Base-by-base conservation (phyloP, 2,113 vertebrate genomes). In the Crotophaga sulcirostris region DNA sequence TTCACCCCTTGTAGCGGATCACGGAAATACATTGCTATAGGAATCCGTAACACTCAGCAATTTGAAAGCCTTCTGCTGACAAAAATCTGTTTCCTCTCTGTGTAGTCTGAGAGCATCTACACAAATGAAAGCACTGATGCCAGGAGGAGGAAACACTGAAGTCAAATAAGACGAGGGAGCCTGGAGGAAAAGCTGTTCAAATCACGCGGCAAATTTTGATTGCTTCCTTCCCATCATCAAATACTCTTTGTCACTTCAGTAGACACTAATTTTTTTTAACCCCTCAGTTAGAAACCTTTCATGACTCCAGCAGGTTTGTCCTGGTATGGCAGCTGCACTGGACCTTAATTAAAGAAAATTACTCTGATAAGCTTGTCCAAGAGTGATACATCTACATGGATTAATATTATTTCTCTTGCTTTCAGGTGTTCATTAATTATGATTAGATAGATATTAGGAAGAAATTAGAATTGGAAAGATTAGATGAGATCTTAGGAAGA, bases 281-380 rank as follows among this genome's bases (percentile, higher is more conserved):
- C 67, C 63, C 56, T 55, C 4, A 0, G 23, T 15, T n/a, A 17
- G 49, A 82, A 67, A 10, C 31, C 1, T 45, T 69, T 63, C 14
- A 0, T 13, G 26, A 4, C 42, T n/a, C 38, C 6, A 0, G 38
- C 14, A 9, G 6, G 84, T 89, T 52, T 54, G 28, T 40, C 23
- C 33, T 18, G 10, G 2, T 7, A 1, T 0, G 18, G 44, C 49
- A 74, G 77, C 44, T 28, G 18, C 21, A 44, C 74, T 62, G 49
- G 62, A 29, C 42, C 13, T 81, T 58, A 8, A 16, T 8, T 54
- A 49, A 24, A 54, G 20, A 10, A 42, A 14, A 64, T 64, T 42
- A 16, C 12, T 31, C 16, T 47, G 18, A 33, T 7, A 55, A 55
- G 16, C 13, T 33, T 33, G 17, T 17, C 25, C n/a, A 16, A 45